Evolutionary conservation across 2,797 vertebrate genomes (phyloP).

Genomic region (Bovichtus diacanthus): DNA sequence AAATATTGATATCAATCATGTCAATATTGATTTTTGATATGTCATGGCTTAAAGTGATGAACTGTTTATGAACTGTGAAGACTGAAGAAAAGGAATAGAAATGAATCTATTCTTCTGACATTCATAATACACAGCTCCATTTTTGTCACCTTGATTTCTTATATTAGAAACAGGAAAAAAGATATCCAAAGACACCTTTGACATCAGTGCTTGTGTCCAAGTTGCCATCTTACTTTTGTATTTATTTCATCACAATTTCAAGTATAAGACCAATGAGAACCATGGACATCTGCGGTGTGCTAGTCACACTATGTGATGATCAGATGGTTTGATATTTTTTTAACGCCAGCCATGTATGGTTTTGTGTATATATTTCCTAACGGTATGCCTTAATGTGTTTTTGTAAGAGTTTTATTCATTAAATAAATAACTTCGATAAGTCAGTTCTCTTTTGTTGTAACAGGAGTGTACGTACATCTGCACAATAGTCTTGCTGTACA

Average conservation of each 20-base stretch:
- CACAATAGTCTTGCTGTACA: background rate
- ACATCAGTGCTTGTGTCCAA: conserved; percentile 22
- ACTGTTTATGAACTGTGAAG: conserved; percentile 26
- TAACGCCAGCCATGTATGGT: conserved; percentile 23
- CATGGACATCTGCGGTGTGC: conserved; percentile 16
- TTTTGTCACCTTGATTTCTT: conserved; percentile 26
- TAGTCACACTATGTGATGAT: conserved; percentile 23
- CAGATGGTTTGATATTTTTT: conserved; percentile 43
- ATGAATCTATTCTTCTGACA: background rate
- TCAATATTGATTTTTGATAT: conserved; percentile 30
- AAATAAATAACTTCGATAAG: conserved; percentile 70
- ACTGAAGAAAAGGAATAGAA: conserved; percentile 16
- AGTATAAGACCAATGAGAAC: conserved; percentile 25
- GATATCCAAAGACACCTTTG: conserved; percentile 20
- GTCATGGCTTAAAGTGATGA: conserved; percentile 11
- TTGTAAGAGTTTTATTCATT: conserved; percentile 66
- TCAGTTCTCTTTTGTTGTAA: conserved; percentile 1
- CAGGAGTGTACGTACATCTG: background rate
- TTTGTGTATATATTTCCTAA: conserved; percentile 65
- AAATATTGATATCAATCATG: no score
- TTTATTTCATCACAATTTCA: conserved; percentile 62
- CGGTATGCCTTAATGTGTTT: conserved; percentile 56
- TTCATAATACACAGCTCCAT: conserved; percentile 24
- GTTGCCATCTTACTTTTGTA: conserved; percentile 44
- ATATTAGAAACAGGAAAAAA: conserved; percentile 9